These are phyloP conservation scores for Lycia hirtaria DNA, from an alignment of 2,888 invertebrate genomes.

Conservation along the genomic window DNA sequence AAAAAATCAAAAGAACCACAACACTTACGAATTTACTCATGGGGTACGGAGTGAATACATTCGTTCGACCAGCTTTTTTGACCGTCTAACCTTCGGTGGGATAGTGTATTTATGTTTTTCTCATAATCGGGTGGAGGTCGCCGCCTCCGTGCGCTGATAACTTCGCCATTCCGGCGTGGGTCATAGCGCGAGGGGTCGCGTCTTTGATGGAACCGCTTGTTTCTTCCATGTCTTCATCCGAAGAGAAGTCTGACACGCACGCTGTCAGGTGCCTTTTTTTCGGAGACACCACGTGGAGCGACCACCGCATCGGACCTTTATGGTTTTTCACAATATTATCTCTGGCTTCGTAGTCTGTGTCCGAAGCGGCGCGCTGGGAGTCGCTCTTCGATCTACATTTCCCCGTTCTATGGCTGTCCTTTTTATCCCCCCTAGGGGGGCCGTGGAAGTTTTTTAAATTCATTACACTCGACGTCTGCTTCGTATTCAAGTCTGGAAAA, in stretches of 20 bases:
- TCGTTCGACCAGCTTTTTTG: constrained; percentile 19
- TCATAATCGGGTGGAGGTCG: constrained; percentile 74
- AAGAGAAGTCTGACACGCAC: constrained; percentile 75
- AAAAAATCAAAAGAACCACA: constrained; percentile 43
- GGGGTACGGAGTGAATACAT: constrained; percentile 15
- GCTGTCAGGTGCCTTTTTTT: constrained; percentile 74
- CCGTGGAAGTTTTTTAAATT: constrained; percentile 84
- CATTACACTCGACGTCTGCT: constrained; percentile 71
- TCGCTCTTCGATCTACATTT: constrained; percentile 67
- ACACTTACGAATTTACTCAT: constrained; percentile 52
- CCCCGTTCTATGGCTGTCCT: constrained; percentile 69
- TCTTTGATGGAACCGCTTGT: constrained; percentile 63
- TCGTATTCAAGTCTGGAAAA: constrained; percentile 74
- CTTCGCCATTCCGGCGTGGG: constrained; percentile 64
- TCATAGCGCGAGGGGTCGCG: constrained; percentile 67
- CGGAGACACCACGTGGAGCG: constrained; percentile 68
- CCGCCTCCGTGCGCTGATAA: constrained; percentile 78
- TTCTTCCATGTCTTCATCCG: constrained; percentile 71
- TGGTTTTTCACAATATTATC: constrained; percentile 59
- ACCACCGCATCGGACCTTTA: constrained; percentile 72
- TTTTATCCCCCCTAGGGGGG: constrained; percentile 85
- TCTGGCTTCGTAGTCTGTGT: constrained; percentile 74
- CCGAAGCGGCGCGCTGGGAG: constrained; percentile 71
- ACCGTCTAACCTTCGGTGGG: constrained; percentile 5
- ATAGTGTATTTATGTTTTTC: constrained; percentile 62